Percentiles rank a stretch among this genome's conserved stretches.
phyloP scores from a whole-genome alignment of 2,888 invertebrate species.

The Herminia tarsipennalis region DNA sequence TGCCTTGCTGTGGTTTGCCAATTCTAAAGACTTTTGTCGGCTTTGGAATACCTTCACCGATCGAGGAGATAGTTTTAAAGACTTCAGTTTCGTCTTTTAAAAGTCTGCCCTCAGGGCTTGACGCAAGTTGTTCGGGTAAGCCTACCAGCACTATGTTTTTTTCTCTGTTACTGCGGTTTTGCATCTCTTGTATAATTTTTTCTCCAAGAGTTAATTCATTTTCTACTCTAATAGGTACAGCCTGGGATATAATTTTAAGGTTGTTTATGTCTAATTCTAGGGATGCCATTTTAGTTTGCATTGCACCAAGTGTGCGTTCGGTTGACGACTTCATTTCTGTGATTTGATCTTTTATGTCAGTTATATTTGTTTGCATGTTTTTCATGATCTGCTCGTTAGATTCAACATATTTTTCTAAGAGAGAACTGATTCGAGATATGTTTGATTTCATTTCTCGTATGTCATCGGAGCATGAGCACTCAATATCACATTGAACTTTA shows the following conservation, averaged over 20 bases:
- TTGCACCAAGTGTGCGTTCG: no score
- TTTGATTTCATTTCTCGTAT: neutral
- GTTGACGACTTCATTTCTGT: neutral
- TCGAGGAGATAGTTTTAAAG: neutral
- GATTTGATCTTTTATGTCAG: neutral
- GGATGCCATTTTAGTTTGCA: no score
- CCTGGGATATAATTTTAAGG: no score
- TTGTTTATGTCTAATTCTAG: no score
- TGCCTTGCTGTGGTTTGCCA: neutral
- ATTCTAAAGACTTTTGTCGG: neutral
- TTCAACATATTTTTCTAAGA: constrained; percentile 1
- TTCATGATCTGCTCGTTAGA: constrained; percentile 1
- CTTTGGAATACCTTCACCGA: neutral
- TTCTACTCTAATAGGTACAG: no score
- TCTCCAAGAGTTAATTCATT: no score
- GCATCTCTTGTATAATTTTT: no score
- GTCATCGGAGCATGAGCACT: neutral
- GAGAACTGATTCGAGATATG: neutral
- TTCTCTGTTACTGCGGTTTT: no score
- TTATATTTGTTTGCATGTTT: constrained; percentile 1
- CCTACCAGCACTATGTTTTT: neutral
- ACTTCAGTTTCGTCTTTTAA: neutral
- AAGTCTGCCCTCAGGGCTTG: neutral
- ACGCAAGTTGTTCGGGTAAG: neutral
- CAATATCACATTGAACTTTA: neutral